Conservation (phyloP, 2,797 vertebrate genomes). For the Acipenser transmontanus region DNA sequence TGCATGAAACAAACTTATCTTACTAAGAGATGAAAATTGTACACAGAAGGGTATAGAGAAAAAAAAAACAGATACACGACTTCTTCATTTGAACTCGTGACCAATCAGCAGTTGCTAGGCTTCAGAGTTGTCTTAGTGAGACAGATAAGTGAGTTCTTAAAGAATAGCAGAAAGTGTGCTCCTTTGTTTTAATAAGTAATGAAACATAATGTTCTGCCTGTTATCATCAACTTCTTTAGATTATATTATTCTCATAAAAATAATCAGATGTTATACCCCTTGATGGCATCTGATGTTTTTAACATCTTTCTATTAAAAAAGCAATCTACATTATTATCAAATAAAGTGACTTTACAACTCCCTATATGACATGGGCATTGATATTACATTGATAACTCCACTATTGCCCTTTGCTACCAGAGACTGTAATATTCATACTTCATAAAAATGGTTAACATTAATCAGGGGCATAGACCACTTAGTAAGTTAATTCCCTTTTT, state of each 20-base stretch:
- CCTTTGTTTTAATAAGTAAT: not conserved
- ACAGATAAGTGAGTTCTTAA: not conserved
- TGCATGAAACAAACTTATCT: not conserved
- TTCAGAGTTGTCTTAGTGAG: not conserved
- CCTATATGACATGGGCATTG: not conserved
- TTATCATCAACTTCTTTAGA: not conserved
- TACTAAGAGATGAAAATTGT: not conserved
- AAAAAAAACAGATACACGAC: not conserved
- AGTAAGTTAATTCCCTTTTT: no score
- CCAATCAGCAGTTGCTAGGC: not conserved
- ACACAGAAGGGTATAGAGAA: not conserved
- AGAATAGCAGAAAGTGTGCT: not conserved
- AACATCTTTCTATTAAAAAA: conserved; percentile 1
- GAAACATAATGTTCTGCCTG: no score
- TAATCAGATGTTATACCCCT: not conserved
- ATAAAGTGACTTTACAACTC: conserved; percentile 2
- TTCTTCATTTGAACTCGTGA: not conserved
- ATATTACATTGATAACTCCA: no score
- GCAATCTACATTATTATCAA: not conserved
- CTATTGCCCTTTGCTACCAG: no score
- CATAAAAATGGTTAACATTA: no score
- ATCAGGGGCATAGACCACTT: no score
- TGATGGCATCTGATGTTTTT: not conserved
- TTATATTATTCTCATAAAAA: not conserved
- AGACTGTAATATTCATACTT: no score